Percentiles rank a stretch among this genome's conserved stretches.
Evolutionary conservation across 2,888 invertebrate genomes (phyloP).

Genomic region (Polyommatus iphigenia): DNA sequence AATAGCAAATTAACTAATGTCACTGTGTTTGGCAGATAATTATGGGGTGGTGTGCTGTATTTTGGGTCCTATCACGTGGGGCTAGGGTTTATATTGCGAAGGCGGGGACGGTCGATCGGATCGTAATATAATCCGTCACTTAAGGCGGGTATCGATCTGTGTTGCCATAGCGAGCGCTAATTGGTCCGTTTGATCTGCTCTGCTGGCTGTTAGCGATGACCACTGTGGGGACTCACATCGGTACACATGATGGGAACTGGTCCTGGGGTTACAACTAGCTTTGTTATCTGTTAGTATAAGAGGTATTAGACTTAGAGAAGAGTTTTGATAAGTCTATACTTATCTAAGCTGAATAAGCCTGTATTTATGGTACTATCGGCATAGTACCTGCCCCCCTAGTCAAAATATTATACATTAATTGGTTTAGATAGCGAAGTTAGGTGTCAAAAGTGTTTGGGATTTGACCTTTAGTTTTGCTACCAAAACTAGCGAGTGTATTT

Average conservation of each 20-base stretch:
- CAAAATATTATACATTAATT: too few species aligned
- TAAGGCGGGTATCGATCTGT: constrained; percentile 23
- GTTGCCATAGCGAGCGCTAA: constrained; percentile 24
- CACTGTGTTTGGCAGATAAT: constrained; percentile 27
- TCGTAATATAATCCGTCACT: constrained; percentile 23
- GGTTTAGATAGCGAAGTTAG: too few species aligned
- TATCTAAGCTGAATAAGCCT: too few species aligned
- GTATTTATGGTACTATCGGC: too few species aligned
- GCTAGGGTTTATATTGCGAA: background rate
- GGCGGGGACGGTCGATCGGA: background rate
- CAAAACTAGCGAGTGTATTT: too few species aligned
- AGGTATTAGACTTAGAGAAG: too few species aligned
- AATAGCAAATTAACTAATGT: constrained; percentile 9
- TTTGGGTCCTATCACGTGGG: background rate
- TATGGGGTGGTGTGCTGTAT: background rate
- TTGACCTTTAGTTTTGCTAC: too few species aligned
- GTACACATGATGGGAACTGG: background rate
- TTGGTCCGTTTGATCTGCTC: constrained; percentile 18
- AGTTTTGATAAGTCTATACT: too few species aligned
- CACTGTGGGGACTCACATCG: background rate
- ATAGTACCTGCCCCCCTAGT: too few species aligned
- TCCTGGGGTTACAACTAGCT: background rate
- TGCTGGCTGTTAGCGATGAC: constrained; percentile 12
- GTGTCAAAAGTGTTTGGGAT: too few species aligned
- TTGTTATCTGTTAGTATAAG: too few species aligned